Evolutionary conservation across 2,113 vertebrate genomes (phyloP), one percentile per base, ranked within the genome.

Genomic region (Syrmaticus mikado): DNA sequence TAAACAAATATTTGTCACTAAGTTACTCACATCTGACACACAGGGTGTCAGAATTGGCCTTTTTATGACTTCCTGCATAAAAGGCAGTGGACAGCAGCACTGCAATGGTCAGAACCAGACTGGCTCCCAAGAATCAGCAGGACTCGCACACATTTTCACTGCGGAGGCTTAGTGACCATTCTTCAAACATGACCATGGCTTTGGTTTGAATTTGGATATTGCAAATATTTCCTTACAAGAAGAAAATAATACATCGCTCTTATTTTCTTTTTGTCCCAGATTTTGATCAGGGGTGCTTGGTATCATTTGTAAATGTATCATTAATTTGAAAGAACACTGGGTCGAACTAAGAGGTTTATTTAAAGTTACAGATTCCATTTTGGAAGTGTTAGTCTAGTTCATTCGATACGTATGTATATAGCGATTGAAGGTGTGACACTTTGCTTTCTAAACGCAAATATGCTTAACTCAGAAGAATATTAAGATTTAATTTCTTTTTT

Each of bases 61-160:
- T 24, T n/a, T 58, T n/a, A 24, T 34, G 24, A 32, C 11, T 22
- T 40, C 36, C 53, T 58, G 30, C 32, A 58, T 43, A 75, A 75
- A 10, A 8, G 11, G 41, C 16, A 60, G 24, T 25, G 32, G 53
- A 75, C 41, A 65, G 36, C 43, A 68, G 21, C 1, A 34, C 20
- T 32, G 30, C n/a, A 53, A 2, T 19, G 24, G 25, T 12, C 41
- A 55, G 79, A 80, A 36, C n/a, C 21, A 15, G 55, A 3, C 19
- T 0, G 0, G 7, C 13, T 36, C 28, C 21, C 14, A 7, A 2
- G 22, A 36, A n/a, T 34, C 72, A 24, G 3, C 27, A 50, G 27
- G 18, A 20, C 38, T 30, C 27, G 38, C 52, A 41, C 11, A 27
- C 7, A 5, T 53, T 52, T 57, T 66, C 28, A 67, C 13, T 43